Base-by-base conservation (phyloP, 2,113 vertebrate species). In the Microcebus jonahi region DNA sequence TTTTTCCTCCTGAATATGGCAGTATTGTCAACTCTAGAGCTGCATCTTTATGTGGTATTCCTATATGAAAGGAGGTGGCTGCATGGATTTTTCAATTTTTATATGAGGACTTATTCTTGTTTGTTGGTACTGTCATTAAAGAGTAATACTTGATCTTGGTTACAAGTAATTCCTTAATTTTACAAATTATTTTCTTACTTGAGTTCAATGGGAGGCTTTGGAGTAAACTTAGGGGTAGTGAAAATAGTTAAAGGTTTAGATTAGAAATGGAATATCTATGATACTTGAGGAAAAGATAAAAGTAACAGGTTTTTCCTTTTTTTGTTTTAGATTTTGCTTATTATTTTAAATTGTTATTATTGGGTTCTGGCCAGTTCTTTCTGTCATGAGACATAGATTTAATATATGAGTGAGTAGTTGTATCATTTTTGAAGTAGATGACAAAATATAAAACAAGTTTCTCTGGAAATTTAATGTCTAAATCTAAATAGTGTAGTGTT, bases 111-210 rank as follows among this genome's bases (percentile, higher is more conserved):
- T 96, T 82, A 70, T 31, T 92, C 15, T 61, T 90, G 50, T 34
- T 96, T 48, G 29, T 36, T 89, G 76, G 42, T 82, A 6, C 27
- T 93, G 23, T 86, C n/a, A 42, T 89, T 67, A 90, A 90, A 83
- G 55, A 97, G 55, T 92, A 94, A 83, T 75, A 55, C 8, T 67
- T 79, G 29, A 50, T 89, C 45, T 96, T 96, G 84, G 12, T 83
- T 88, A 65, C 20, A 73, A 88, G 15, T 88, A 79, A 88, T 84
- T 48, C 29, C 27, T 91, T 89, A 57, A 53, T 83, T 94, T 85
- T 85, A 96, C 82, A 77, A 88, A 70, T 83, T 83, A 83, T 67
- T 90, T 95, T 90, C 86, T 88, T 88, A 23, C 21, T 75, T 85
- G 89, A 91, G 34, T 86, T 92, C n/a, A 79, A 1, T 93, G 67